Base-by-base conservation (phyloP, 2,888 invertebrate species). In the Cephus pygmeus region DNA sequence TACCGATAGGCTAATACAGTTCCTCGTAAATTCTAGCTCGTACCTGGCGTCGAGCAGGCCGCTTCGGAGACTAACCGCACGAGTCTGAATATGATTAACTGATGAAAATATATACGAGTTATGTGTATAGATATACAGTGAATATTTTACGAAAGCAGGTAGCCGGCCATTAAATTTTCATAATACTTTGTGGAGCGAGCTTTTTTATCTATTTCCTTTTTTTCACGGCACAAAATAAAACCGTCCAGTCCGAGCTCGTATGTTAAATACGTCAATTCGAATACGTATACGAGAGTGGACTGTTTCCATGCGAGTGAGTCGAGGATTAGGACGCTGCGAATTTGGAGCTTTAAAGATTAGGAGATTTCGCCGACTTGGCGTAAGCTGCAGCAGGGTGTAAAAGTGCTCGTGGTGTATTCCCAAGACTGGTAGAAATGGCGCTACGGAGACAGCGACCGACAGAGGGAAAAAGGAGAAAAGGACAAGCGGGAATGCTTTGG, bases 11-110 rank as follows among this genome's bases (percentile, higher is more conserved):
- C 78, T 79, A 76, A 81, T 76, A 74, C 76, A 76, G 77, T 79
- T 79, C 78, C 73, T 81, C 79, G 80, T 81, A 83, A 83, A 82
- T 81, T 83, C 76, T 75, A 76, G 76, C 78, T 73, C 69, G 69
- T 30, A 69, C 73, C 76, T 74, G 36, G 76, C 78, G 69, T 73
- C 77, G 68, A 71, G 11, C 71, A 30, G 23, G 11, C 15, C 12
- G 30, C 33, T 33, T 71, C 23, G 23, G 34, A 71, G 11, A 30
- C 71, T 71, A 30, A 23, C 71, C 31, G 30, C 71, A 71, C 31
- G 71, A 71, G 71, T 6, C 71, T 31, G 30, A 71, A 56, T 56
- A 23, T 56, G 23, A 56, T 56, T 23, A 56, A 56, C 56, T 23
- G 23, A 23, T 15, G 56, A 9, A 23, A 56, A 56, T 23, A 56